Evolutionary conservation across 1,140 invertebrate species (phyloP).

Genomic region (Zaprionus capensis): DNA sequence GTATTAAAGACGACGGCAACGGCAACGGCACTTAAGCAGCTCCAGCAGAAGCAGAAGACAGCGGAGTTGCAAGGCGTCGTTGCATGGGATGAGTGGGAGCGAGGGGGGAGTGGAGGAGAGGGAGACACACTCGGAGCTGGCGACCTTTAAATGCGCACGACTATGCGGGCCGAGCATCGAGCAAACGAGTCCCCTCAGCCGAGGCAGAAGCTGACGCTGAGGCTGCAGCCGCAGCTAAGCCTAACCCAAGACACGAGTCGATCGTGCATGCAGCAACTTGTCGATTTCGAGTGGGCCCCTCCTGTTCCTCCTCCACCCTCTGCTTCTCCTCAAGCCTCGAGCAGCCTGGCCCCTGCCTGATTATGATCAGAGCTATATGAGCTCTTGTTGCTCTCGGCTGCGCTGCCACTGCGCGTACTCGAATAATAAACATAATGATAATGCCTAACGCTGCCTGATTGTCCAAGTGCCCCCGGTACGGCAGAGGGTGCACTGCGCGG

Average conservation of each 20-base stretch:
- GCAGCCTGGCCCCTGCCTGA: conserved; percentile 67
- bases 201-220: conserved; percentile 11
- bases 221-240: conserved; percentile 27
- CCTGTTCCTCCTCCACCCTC: neutral
- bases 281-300: conserved; percentile 49
- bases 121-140: conserved; percentile 35
- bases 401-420: conserved; percentile 40
- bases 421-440: conserved; percentile 82
- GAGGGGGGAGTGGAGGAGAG: neutral
- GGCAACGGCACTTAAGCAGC: conserved; percentile 74
- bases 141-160: conserved; percentile 70
- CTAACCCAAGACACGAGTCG: conserved; percentile 55
- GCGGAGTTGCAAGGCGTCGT: conserved; percentile 8
- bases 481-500: too few relatives aligned
- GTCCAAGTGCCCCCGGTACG: conserved; percentile 48
- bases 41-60: conserved; percentile 31
- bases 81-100: conserved; percentile 3
- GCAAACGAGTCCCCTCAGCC: conserved; percentile 55
- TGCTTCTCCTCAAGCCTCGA: conserved; percentile 45
- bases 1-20: conserved; percentile 71
- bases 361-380: conserved; percentile 78
- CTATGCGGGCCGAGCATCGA: conserved; percentile 62
- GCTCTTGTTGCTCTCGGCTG: conserved; percentile 47
- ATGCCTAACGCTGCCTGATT: conserved; percentile 68
- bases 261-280: conserved; percentile 78